A percentile compares a stretch with the other conserved stretches of the same genome.
phyloP scores from a whole-genome alignment of 2,888 invertebrate species.

The Latrodectus elegans region DNA sequence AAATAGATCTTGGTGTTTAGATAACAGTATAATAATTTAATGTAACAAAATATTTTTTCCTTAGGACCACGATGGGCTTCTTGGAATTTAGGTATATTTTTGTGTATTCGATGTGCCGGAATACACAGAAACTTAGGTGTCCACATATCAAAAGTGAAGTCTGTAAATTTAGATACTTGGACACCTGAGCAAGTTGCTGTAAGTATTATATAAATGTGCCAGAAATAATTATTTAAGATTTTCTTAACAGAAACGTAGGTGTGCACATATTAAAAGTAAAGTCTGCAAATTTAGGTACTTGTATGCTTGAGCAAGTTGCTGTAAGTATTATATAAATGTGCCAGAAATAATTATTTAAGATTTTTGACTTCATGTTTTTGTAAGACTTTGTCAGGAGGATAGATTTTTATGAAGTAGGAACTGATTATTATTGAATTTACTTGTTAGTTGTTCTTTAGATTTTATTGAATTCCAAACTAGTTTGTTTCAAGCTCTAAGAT shows the following conservation, averaged over 20 bases:
- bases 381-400: too few relatives aligned
- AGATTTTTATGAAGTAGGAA: too few relatives aligned
- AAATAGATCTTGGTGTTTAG: background rate
- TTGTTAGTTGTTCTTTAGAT: too few relatives aligned
- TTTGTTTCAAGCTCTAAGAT: too few relatives aligned
- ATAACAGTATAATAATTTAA: background rate
- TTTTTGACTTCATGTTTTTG: too few relatives aligned
- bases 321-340: conserved; percentile 76
- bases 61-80: conserved; percentile 99
- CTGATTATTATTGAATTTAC: too few relatives aligned
- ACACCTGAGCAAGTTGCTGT: conserved; percentile 96
- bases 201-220: conserved; percentile 73
- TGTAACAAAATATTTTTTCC: background rate
- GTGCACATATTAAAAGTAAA: conserved; percentile 99
- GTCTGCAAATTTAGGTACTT: conserved; percentile 97
- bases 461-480: too few relatives aligned
- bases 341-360: too few relatives aligned
- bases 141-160: conserved; percentile 98
- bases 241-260: conserved; percentile 91
- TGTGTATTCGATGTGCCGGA: conserved; percentile 98
- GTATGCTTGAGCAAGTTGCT: conserved; percentile 98
- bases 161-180: conserved; percentile 98
- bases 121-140: conserved; percentile 99
- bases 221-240: too few relatives aligned
- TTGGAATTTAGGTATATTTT: conserved; percentile 98